Conservation (phyloP, 2,888 invertebrate genomes). For the Portevinia maculata region DNA sequence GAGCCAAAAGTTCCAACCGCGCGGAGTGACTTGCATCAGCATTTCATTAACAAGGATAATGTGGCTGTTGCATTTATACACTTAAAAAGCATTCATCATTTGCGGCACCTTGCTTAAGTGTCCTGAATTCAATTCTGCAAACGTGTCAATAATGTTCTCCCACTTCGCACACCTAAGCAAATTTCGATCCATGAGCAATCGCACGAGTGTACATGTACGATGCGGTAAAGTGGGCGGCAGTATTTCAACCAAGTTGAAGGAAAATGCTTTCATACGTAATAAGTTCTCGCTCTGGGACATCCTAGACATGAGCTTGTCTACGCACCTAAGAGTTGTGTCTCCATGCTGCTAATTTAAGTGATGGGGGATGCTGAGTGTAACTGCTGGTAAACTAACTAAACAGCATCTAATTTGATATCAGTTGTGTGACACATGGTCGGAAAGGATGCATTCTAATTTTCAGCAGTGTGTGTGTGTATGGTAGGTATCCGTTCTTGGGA, state of each 20-base stretch:
- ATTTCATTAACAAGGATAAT: constrained; percentile 64
- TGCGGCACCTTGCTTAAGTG: constrained; percentile 69
- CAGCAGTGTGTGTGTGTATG: not conserved
- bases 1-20: constrained; percentile 30
- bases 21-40: not conserved
- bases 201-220: constrained; percentile 8
- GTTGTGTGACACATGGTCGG: constrained; percentile 27
- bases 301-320: constrained; percentile 54
- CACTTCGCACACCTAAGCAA: constrained; percentile 22
- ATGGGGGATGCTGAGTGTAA: constrained; percentile 4
- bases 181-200: constrained; percentile 58
- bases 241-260: constrained; percentile 53
- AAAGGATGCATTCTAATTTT: constrained; percentile 50
- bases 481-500: constrained; percentile 7
- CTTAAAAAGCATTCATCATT: constrained; percentile 69
- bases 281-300: constrained; percentile 53
- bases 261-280: constrained; percentile 69
- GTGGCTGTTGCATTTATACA: constrained; percentile 69
- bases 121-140: constrained; percentile 70
- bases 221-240: not conserved
- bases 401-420: constrained; percentile 69
- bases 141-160: constrained; percentile 62
- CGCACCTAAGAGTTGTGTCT: constrained; percentile 55
- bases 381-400: constrained; percentile 58
- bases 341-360: constrained; percentile 60